These are phyloP conservation scores for Rhynchotus rufescens DNA, from an alignment of 2,797 vertebrate genomes.

Conservation along the genomic window DNA sequence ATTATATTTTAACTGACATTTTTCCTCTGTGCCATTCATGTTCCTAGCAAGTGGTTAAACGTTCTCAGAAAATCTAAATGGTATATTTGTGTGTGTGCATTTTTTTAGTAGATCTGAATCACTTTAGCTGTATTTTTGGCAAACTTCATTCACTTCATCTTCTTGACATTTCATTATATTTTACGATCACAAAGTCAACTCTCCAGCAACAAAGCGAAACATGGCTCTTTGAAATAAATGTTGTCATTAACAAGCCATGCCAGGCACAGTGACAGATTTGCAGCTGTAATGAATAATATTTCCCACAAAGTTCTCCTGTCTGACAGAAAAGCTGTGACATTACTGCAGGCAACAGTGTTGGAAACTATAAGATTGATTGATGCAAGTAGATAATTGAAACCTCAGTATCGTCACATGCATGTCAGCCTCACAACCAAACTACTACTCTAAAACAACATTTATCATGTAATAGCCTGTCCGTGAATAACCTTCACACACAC, in stretches of 20 bases:
- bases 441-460: conserved; percentile 72
- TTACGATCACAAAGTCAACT: conserved; percentile 85
- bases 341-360: conserved; percentile 81
- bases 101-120: conserved; percentile 75
- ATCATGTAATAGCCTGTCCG: conserved; percentile 61
- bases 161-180: conserved; percentile 87
- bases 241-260: conserved; percentile 86
- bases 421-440: conserved; percentile 76
- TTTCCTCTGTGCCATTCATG: not conserved
- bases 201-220: conserved; percentile 84
- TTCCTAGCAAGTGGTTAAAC: conserved; percentile 34
- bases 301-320: conserved; percentile 83
- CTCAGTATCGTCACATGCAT: conserved; percentile 77
- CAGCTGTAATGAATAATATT: conserved; percentile 87
- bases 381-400: conserved; percentile 84
- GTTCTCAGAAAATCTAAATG: conserved; percentile 44
- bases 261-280: conserved; percentile 85
- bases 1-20: not conserved
- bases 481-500: conserved; percentile 18
- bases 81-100: not conserved
- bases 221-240: conserved; percentile 85
- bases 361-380: conserved; percentile 83
- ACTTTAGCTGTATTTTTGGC: conserved; percentile 80
- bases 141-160: conserved; percentile 85
- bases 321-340: conserved; percentile 85